Conservation (phyloP, 2,797 vertebrate genomes). For the Amniataba percoides region DNA sequence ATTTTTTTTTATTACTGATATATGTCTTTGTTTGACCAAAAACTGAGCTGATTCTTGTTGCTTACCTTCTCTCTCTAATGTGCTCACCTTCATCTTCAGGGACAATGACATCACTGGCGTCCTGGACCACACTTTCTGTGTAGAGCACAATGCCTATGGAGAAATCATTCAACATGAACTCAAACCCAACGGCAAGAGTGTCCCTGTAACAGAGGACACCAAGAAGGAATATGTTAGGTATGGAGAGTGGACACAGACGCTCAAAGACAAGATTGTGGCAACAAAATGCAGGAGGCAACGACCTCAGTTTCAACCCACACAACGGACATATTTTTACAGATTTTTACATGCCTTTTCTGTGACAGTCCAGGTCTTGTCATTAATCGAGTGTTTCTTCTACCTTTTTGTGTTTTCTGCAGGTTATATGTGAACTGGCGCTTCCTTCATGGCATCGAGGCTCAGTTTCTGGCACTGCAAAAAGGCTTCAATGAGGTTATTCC, state of each 20-base stretch:
- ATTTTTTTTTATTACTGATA: neutral
- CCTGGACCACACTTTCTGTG: constrained; percentile 97
- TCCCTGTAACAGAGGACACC: constrained; percentile 92
- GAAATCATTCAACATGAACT: constrained; percentile 98
- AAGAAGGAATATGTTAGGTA: constrained; percentile 97
- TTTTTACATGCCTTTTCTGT: neutral
- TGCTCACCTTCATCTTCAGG: constrained; percentile 38
- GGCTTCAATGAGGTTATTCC: constrained; percentile 99
- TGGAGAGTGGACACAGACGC: neutral
- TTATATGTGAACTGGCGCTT: constrained; percentile 98
- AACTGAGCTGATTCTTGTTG: neutral
- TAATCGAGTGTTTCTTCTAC: neutral
- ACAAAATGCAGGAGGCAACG: neutral
- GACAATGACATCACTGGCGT: constrained; percentile 97
- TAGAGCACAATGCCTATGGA: constrained; percentile 96
- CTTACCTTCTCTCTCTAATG: constrained; percentile 1
- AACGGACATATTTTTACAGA: neutral
- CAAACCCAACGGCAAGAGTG: constrained; percentile 95
- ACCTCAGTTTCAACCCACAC: neutral
- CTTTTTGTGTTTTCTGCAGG: constrained; percentile 74
- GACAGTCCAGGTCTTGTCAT: neutral
- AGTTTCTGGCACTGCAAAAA: constrained; percentile 97
- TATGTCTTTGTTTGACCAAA: neutral
- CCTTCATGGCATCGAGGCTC: constrained; percentile 96
- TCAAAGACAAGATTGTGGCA: neutral